Conservation (phyloP, 2,113 vertebrate genomes). For the Cisticola juncidis region DNA sequence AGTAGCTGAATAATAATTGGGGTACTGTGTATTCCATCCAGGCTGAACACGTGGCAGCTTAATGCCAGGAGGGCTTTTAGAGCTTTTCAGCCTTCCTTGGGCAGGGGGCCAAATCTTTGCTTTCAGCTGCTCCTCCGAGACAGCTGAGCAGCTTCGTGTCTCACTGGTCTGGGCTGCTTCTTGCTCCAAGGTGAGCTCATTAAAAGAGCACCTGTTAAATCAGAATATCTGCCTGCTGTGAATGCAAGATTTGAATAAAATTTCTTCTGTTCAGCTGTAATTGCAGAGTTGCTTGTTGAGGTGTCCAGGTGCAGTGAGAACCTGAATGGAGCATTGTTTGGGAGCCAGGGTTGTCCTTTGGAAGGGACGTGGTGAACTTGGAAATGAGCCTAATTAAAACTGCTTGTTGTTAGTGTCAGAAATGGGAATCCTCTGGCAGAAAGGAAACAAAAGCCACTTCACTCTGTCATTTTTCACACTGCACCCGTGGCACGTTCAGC, state of each 20-base stretch:
- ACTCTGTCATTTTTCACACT: not conserved
- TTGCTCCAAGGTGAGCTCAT: slow-evolving; percentile 11
- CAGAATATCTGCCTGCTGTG: not conserved
- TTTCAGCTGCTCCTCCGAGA: slow-evolving; percentile 25
- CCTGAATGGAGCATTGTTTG: not conserved
- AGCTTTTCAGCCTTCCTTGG: slow-evolving; percentile 34
- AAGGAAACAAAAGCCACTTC: not conserved
- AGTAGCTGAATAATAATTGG: slow-evolving; percentile 46
- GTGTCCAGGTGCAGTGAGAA: not conserved
- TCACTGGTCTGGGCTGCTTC: not conserved
- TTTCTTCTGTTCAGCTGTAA: not conserved
- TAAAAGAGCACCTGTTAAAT: not conserved
- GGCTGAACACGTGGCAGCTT: slow-evolving; percentile 40
- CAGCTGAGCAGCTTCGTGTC: slow-evolving; percentile 6
- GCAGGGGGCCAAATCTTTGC: not conserved
- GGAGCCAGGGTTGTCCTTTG: not conserved
- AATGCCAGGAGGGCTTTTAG: slow-evolving; percentile 40
- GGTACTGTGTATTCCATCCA: slow-evolving; percentile 27
- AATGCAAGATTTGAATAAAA: not conserved
- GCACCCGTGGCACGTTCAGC: not conserved
- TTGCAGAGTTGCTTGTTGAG: not conserved
- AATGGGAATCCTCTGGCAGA: not conserved
- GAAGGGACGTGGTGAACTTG: not conserved
- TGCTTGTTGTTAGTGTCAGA: not conserved
- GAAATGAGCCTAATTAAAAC: not conserved